Percentiles rank a stretch among this genome's conserved stretches.
These are phyloP conservation scores for Halichoerus grypus DNA, from an alignment of 2,113 vertebrate species.

Conservation along the genomic window DNA sequence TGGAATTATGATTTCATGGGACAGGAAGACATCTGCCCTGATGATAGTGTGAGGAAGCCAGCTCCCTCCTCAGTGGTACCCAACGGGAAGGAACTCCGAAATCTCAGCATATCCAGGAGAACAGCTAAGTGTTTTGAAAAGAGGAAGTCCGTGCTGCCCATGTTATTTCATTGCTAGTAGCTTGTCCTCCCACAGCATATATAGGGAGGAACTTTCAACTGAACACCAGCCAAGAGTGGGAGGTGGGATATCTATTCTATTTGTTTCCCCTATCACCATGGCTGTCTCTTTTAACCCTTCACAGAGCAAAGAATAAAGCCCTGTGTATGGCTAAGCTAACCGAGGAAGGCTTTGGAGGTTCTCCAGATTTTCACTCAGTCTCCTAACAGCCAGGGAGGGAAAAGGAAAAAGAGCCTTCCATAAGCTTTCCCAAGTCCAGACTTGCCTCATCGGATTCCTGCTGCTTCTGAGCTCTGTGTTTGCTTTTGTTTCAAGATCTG, in stretches of 20 bases:
- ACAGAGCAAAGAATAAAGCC: background rate
- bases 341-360: background rate
- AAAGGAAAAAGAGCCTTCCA: background rate
- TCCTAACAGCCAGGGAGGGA: background rate
- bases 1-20: background rate
- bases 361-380: background rate
- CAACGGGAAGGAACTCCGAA: background rate
- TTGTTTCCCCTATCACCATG: background rate
- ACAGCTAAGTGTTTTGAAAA: background rate
- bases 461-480: background rate
- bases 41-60: background rate
- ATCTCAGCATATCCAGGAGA: background rate
- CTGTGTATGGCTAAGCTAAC: background rate
- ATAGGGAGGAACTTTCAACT: background rate
- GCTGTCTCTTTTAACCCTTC: background rate
- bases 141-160: background rate
- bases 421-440: background rate
- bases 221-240: background rate
- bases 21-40: background rate
- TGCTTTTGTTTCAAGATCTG: background rate
- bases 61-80: background rate
- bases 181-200: background rate
- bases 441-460: background rate
- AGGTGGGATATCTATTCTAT: background rate
- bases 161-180: background rate